A percentile compares a stretch with the other conserved stretches of the same genome.
These are phyloP conservation scores for Heliconius congener DNA, from an alignment of 1,140 invertebrate species.

Conservation along the genomic window DNA sequence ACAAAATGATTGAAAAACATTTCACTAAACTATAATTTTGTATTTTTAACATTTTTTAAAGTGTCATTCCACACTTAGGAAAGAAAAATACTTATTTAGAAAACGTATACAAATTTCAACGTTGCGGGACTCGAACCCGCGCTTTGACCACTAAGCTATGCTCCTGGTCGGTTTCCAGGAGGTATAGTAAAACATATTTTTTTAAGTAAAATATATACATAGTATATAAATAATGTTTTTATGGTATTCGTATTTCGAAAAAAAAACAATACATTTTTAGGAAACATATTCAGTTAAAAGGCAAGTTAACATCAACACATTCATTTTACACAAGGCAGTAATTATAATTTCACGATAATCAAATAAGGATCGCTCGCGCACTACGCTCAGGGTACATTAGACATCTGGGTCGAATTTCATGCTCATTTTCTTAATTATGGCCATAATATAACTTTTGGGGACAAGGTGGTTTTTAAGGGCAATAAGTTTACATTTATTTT, in stretches of 20 bases:
- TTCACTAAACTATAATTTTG: no score
- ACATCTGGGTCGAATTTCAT: conserved; percentile 47
- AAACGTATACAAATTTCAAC: no score
- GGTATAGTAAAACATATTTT: not conserved
- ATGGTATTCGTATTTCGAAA: no score
- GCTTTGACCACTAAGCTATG: no score
- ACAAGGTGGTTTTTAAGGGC: not conserved
- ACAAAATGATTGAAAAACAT: no score
- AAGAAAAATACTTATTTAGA: no score
- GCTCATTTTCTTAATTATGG: conserved; percentile 44
- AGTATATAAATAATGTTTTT: no score
- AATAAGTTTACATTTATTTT: not conserved
- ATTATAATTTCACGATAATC: conserved; percentile 50
- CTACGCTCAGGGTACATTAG: conserved; percentile 29
- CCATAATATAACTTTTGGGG: not conserved
- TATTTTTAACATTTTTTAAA: no score
- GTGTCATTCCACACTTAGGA: no score
- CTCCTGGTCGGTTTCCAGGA: no score
- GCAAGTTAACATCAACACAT: not conserved
- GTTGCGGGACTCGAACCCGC: no score
- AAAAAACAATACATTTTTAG: not conserved
- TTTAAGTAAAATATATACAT: no score
- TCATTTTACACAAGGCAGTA: conserved; percentile 18
- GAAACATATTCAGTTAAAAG: not conserved
- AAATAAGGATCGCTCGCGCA: conserved; percentile 34